A percentile compares a stretch with the other conserved stretches of the same genome.
These are phyloP conservation scores for Cyrtonyx montezumae DNA, from an alignment of 2,113 vertebrate genomes.

Conservation along the genomic window DNA sequence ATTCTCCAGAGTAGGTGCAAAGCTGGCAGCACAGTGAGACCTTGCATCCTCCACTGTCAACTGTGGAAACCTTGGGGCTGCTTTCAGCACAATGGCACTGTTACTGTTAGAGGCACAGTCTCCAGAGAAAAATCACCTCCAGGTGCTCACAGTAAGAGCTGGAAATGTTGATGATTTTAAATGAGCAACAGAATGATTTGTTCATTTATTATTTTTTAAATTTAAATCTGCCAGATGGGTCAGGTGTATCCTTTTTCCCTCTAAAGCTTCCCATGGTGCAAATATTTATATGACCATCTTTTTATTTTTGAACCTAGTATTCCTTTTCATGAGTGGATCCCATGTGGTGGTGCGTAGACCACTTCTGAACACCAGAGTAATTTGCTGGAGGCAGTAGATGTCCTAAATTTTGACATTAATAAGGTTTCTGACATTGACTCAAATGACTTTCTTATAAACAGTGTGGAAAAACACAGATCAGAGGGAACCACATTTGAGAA, in stretches of 20 bases:
- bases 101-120: background rate
- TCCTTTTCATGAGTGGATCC: background rate
- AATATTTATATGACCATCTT: background rate
- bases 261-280: background rate
- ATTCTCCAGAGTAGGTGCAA: background rate
- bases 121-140: background rate
- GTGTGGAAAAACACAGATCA: background rate
- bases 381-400: slow-evolving; percentile 32
- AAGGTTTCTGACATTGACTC: background rate
- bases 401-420: slow-evolving; percentile 41
- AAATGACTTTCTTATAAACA: background rate
- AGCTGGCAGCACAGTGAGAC: background rate
- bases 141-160: background rate
- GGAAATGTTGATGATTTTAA: background rate
- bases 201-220: background rate
- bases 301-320: background rate
- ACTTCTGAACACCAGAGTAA: background rate
- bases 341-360: background rate
- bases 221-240: background rate
- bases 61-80: background rate
- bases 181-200: background rate
- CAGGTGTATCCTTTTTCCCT: background rate
- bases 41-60: background rate
- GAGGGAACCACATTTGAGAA: background rate
- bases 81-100: background rate